Evolutionary conservation across 1,140 invertebrate species (phyloP).

Genomic region (Colletes latitarsis): DNA sequence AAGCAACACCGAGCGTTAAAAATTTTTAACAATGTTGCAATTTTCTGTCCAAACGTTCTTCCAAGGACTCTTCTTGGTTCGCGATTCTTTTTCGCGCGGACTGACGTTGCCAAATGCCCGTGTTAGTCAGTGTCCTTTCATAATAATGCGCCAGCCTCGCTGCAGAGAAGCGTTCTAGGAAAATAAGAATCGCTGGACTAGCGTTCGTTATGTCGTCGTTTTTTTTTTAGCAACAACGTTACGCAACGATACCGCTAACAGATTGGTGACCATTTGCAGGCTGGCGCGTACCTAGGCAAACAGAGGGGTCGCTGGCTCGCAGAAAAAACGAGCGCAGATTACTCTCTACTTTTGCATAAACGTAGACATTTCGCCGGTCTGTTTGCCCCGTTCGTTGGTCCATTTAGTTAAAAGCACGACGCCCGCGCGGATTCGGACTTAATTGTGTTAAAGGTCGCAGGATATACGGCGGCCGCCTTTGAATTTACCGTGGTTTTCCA

Average conservation of each 20-base stretch:
- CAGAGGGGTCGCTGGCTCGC: background rate
- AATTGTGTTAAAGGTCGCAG: constrained; percentile 61
- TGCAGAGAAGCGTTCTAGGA: background rate
- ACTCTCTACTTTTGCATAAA: constrained; percentile 36
- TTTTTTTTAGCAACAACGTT: constrained; percentile 16
- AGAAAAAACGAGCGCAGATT: constrained; percentile 35
- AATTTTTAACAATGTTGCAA: too few species aligned
- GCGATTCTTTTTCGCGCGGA: too few species aligned
- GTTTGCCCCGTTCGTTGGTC: constrained; percentile 31
- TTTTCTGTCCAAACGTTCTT: too few species aligned
- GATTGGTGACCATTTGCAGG: constrained; percentile 20
- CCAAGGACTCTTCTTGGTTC: too few species aligned
- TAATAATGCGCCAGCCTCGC: too few species aligned
- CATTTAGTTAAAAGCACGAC: constrained; percentile 60
- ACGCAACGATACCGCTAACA: constrained; percentile 7
- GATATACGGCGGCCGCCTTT: background rate
- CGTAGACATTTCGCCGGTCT: constrained; percentile 26
- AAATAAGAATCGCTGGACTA: too few species aligned
- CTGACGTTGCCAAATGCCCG: too few species aligned
- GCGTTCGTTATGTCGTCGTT: background rate
- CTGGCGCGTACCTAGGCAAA: background rate
- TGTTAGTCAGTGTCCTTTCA: too few species aligned
- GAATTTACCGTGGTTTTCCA: constrained; percentile 38
- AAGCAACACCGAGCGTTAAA: too few species aligned
- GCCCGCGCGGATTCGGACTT: constrained; percentile 50